Conservation (phyloP, 2,797 vertebrate species). For the Sebastes steindachneri region DNA sequence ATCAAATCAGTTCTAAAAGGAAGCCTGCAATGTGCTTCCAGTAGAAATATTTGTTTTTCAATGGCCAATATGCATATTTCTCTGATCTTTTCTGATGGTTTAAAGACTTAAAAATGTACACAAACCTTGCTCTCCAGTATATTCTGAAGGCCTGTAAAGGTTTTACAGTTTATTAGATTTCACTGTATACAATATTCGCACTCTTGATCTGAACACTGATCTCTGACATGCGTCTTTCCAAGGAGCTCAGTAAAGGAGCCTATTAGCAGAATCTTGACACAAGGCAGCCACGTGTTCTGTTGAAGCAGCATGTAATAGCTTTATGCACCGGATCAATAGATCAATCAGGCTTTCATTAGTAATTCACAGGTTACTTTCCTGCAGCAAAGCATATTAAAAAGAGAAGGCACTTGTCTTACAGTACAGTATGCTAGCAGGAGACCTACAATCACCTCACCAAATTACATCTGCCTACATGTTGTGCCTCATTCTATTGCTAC, state of each 20-base stretch:
- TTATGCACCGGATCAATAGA: constrained; percentile 42
- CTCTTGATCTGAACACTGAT: background rate
- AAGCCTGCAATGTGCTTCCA: background rate
- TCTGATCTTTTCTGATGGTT: background rate
- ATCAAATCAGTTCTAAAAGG: constrained; percentile 10
- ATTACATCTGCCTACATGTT: constrained; percentile 8
- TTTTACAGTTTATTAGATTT: background rate
- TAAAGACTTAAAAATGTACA: background rate
- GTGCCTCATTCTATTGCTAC: constrained; percentile 15
- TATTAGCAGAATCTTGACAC: constrained; percentile 26
- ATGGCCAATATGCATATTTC: background rate
- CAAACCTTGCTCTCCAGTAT: background rate
- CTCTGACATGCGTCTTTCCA: constrained; percentile 15
- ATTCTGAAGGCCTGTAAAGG: background rate
- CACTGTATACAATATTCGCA: background rate
- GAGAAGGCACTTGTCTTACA: background rate
- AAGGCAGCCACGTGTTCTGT: background rate
- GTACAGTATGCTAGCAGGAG: background rate
- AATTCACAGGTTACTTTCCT: constrained; percentile 16
- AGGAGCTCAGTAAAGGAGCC: background rate
- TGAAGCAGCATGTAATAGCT: constrained; percentile 20
- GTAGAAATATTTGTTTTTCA: constrained; percentile 5
- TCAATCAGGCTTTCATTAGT: constrained; percentile 42
- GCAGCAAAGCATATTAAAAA: background rate
- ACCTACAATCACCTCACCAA: constrained; percentile 23